Conservation (phyloP, 1,140 invertebrate species). For the Tribolium castaneum region DNA sequence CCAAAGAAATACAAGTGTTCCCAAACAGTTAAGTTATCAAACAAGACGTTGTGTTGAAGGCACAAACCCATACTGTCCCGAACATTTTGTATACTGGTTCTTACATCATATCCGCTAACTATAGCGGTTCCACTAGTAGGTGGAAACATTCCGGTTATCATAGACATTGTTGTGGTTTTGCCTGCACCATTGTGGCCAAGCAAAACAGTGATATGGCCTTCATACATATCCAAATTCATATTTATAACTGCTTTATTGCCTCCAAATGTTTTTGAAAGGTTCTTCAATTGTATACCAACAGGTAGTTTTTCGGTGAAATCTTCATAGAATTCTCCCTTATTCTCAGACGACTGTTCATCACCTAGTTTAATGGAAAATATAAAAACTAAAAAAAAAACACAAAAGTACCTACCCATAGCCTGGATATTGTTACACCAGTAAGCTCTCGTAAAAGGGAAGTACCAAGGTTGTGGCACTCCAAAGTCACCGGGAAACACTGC, state of each 20-base stretch:
- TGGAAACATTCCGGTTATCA: slow-evolving; percentile 78
- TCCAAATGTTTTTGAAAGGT: slow-evolving; percentile 72
- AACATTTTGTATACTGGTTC: slow-evolving; percentile 69
- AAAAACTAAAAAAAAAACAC: neutral
- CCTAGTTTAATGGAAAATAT: neutral
- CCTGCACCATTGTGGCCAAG: slow-evolving; percentile 82
- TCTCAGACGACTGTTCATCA: neutral
- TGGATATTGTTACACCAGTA: slow-evolving; percentile 50
- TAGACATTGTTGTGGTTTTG: slow-evolving; percentile 83
- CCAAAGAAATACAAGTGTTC: slow-evolving; percentile 93
- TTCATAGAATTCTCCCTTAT: neutral
- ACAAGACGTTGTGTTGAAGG: slow-evolving; percentile 95
- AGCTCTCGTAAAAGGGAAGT: slow-evolving; percentile 74
- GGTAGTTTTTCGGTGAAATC: slow-evolving; percentile 57
- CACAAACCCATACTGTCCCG: slow-evolving; percentile 84
- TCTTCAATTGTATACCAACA: slow-evolving; percentile 73
- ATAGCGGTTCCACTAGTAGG: slow-evolving; percentile 77
- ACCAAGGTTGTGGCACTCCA: slow-evolving; percentile 79
- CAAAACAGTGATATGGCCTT: slow-evolving; percentile 75
- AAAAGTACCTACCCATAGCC: slow-evolving; percentile 1
- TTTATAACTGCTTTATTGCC: slow-evolving; percentile 68
- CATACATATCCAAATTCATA: slow-evolving; percentile 75
- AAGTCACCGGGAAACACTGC: slow-evolving; percentile 78
- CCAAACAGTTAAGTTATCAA: slow-evolving; percentile 89
- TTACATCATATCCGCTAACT: slow-evolving; percentile 77